Evolutionary conservation across 1,140 invertebrate genomes (phyloP).

Genomic region (Cepaea nemoralis): DNA sequence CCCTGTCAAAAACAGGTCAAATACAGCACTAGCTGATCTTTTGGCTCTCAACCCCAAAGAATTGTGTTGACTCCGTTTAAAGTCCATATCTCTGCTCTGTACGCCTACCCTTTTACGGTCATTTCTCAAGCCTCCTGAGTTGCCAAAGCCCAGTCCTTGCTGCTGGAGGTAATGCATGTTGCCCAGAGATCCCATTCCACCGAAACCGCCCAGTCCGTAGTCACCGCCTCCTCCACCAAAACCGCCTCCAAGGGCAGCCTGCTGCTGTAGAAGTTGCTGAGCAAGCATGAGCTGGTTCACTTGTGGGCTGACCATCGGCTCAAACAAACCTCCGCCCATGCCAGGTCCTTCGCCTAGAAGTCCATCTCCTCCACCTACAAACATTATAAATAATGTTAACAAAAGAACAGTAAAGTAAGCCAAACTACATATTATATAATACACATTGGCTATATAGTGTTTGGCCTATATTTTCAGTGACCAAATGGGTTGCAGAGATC

Average conservation of each 20-base stretch:
- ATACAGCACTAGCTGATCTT: not conserved
- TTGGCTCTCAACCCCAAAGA: conserved; percentile 8
- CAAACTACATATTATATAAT: not conserved
- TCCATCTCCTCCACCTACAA: conserved; percentile 15
- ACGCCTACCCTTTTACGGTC: conserved; percentile 15
- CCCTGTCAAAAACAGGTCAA: not conserved
- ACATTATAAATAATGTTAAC: not conserved
- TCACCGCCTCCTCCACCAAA: not conserved
- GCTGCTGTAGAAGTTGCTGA: conserved; percentile 14
- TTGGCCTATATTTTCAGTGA: not conserved
- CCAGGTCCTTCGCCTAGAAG: conserved; percentile 27
- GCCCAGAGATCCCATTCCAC: not conserved
- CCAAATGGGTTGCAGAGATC: too few relatives aligned
- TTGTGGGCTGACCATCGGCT: conserved; percentile 22
- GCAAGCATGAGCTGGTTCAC: conserved; percentile 3
- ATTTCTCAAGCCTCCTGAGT: not conserved
- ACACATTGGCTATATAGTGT: not conserved
- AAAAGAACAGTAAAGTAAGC: not conserved
- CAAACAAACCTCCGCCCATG: conserved; percentile 6
- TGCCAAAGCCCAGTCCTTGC: not conserved
- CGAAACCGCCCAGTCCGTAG: not conserved
- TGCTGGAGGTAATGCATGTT: not conserved
- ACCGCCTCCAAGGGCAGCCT: not conserved
- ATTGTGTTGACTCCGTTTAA: not conserved
- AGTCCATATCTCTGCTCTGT: not conserved